Evolutionary conservation across 2,888 invertebrate species (phyloP), one percentile per base, ranked within the genome.

Genomic region (Standfussiana lucernea): DNA sequence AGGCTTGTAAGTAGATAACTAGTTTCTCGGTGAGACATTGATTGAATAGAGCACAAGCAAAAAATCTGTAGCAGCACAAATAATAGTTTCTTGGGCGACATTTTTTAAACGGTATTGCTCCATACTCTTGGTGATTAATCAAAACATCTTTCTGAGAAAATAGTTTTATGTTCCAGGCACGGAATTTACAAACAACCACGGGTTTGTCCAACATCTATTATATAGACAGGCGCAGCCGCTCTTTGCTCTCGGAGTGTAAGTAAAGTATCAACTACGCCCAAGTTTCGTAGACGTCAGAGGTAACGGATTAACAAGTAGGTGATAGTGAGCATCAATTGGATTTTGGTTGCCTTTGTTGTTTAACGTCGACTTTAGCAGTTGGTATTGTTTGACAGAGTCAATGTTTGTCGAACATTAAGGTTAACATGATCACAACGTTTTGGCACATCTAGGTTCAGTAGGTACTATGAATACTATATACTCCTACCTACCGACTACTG

Each of bases 281-380:
- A 69, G 65, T 65, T 77, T 74, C 73, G 56, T 64, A 56, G 28
- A 65, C 62, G 65, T 75, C 72, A 47, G 69, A 61, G 35, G 53
- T 65, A 65, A 72, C 37, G 62, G 74, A 78, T 77, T 72, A 83
- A 42, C 18, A 81, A 78, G 74, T 72, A 66, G 69, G 61, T 67
- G 42, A 53, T 45, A 62, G 56, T 53, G 66, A 66, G 53, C 13
- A n/a, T 15, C 24, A 82, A 79, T 64, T 79, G 53, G 47, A 75
- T 75, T 75, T 69, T 42, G 35, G 79, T 53, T 50, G 37, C 6
- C 70, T 79, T 79, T 83, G 79, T 75, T 79, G 59, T 64, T 74
- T n/a, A 66, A 61, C 3, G 50, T 67, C 18, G 56, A 45, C 37
- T 79, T 79, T 72, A 50, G 69, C 50, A 15, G 65, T 59, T 45